phyloP scores from a whole-genome alignment of 1,140 invertebrate species.

The Dysdera silvatica region DNA sequence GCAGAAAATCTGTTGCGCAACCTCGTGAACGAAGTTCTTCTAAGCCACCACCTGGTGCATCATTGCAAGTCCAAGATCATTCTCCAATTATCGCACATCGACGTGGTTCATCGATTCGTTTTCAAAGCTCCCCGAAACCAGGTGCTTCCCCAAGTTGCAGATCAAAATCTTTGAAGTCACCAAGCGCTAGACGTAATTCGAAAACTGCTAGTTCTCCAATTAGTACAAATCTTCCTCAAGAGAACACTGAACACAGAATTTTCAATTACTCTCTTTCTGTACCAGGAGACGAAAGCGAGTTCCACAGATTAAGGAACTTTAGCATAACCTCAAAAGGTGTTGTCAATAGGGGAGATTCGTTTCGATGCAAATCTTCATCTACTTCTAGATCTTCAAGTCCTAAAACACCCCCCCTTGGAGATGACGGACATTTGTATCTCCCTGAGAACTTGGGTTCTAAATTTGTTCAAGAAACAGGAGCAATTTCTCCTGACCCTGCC shows the following conservation, averaged over 20 bases:
- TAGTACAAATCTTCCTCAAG: slow-evolving; percentile 1
- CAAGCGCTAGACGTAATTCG: slow-evolving; percentile 4
- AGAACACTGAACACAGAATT: not conserved
- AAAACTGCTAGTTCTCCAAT: slow-evolving; percentile 2
- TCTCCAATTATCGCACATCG: not conserved
- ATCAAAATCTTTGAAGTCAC: not conserved
- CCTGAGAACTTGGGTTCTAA: slow-evolving; percentile 8
- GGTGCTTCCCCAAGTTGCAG: too few species aligned
- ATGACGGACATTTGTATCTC: slow-evolving; percentile 9
- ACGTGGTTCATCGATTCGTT: not conserved
- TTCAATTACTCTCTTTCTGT: slow-evolving; percentile 23
- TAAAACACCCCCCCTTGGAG: not conserved
- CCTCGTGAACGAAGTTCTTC: too few species aligned
- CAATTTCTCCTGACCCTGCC: slow-evolving; percentile 51
- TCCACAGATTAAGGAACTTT: slow-evolving; percentile 71
- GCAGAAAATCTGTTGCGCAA: too few species aligned
- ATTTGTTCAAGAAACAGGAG: slow-evolving; percentile 29
- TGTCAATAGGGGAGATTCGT: slow-evolving; percentile 61
- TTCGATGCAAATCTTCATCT: slow-evolving; percentile 49
- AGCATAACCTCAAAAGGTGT: slow-evolving; percentile 79
- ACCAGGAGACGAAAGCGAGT: slow-evolving; percentile 32
- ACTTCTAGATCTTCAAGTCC: slow-evolving; percentile 25
- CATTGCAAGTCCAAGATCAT: too few species aligned
- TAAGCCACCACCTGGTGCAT: too few species aligned
- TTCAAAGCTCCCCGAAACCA: not conserved